phyloP scores from a whole-genome alignment of 2,888 invertebrate species.

The Spialia ferax region DNA sequence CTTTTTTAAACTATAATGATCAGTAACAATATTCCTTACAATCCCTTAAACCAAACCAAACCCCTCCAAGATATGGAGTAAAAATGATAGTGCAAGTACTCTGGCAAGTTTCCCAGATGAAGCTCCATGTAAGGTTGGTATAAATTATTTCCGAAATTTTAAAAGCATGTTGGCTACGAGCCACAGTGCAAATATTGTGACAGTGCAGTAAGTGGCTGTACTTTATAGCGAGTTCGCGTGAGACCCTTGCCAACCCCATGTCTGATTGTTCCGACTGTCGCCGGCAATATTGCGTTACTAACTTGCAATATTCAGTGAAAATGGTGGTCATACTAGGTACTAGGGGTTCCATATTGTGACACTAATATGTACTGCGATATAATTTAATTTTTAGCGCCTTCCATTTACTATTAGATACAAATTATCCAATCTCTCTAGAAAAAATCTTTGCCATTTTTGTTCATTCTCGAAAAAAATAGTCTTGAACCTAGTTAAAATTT shows the following conservation, averaged over 20 bases:
- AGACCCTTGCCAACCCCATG: constrained; percentile 18
- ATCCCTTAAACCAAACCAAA: no score
- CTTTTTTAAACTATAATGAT: no score
- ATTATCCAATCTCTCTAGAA: no score
- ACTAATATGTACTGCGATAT: no score
- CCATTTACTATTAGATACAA: no score
- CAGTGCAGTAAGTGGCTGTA: constrained; percentile 30
- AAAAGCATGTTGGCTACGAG: constrained; percentile 19
- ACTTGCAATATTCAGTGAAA: constrained; percentile 2
- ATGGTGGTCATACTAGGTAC: not conserved
- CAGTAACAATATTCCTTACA: no score
- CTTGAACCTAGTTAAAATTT: no score
- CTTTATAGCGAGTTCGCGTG: not conserved
- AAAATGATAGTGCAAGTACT: not conserved
- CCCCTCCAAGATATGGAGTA: not conserved
- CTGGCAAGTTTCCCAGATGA: not conserved
- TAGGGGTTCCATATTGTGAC: no score
- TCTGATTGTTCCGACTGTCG: constrained; percentile 24
- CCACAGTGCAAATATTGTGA: constrained; percentile 37
- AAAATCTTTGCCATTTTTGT: no score
- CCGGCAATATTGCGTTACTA: constrained; percentile 25
- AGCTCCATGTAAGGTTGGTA: not conserved
- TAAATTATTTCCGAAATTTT: not conserved
- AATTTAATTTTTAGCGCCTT: no score
- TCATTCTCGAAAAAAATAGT: no score